A percentile compares a stretch with the other conserved stretches of the same genome.
These are phyloP conservation scores for Glossophaga mutica DNA, from an alignment of 2,797 vertebrate species.

Conservation along the genomic window DNA sequence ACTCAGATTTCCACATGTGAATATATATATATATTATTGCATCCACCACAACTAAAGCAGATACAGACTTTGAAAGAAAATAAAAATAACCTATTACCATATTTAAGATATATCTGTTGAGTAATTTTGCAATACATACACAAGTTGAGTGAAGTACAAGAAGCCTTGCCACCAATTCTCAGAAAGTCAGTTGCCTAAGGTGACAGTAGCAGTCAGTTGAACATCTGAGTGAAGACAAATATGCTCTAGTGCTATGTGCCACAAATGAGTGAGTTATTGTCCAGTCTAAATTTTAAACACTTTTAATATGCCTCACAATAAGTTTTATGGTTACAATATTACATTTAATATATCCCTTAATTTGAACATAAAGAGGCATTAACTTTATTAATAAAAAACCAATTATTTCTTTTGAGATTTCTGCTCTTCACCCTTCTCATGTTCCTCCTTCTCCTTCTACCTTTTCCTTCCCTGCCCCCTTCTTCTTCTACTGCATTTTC, in stretches of 20 bases:
- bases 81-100: neutral
- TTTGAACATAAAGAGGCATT: neutral
- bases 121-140: neutral
- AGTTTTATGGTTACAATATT: conserved; percentile 27
- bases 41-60: neutral
- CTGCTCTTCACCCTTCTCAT: neutral
- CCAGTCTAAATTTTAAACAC: neutral
- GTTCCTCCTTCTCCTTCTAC: neutral
- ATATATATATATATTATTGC: neutral
- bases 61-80: neutral
- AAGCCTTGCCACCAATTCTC: neutral
- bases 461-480: neutral
- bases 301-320: neutral
- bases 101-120: neutral
- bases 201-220: neutral
- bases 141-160: neutral
- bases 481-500: neutral
- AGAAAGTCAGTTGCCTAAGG: conserved; percentile 5
- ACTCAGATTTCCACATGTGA: neutral
- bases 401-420: neutral
- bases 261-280: conserved; percentile 25
- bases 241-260: neutral
- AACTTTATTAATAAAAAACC: conserved; percentile 27
- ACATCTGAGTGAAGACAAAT: conserved; percentile 20
- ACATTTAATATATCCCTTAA: neutral